Base-by-base conservation (phyloP, 1,140 invertebrate species). In the Aphelinus atriplicis region DNA sequence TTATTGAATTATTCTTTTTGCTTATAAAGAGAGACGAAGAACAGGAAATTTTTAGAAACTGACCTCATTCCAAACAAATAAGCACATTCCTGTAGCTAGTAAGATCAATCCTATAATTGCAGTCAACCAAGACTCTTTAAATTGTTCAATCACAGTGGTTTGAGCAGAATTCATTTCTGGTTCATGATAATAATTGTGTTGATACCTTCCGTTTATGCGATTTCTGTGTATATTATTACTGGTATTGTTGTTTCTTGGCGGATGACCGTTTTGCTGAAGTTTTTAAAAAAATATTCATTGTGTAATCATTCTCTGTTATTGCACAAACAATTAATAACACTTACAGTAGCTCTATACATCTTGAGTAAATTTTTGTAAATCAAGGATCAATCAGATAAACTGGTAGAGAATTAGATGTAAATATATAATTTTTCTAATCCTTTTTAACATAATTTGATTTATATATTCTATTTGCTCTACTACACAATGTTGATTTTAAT, bases 11-110 rank as follows among this genome's bases (percentile, higher is more conserved):
- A 71, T 50, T 45, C 56, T 70, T 53, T 64, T n/a, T 57, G 43
- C 5, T 66, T 7, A 51, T 43, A 7, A 63, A 60, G 64, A 10
- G 57, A 60, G 51, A 6, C 9, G 4, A 4, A 4, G 5, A 10
- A 60, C 57, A 26, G 26, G 57, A 76, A n/a, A 76, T 56, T 58
- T 42, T 60, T 26, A 26, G 3, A 46, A 51, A 7, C 67, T 72
- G 86, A 93, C 92, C 89, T 95, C 93, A 85, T 94, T 94, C 92
- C 92, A 94, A 81, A 92, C 92, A 61, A 94, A 84, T 3, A 94
- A 83, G 70, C 84, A 90, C 80, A 89, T 89, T 56, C 91, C 92
- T 62, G 82, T 84, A 47, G 85, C 81, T 83, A 92, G 90, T 47
- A 92, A 84, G 55, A 90, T 77, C 43, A 89, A 81, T 7, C 92